phyloP scores from a whole-genome alignment of 2,113 vertebrate genomes.

The Gnathonemus echidnorhynchus region DNA sequence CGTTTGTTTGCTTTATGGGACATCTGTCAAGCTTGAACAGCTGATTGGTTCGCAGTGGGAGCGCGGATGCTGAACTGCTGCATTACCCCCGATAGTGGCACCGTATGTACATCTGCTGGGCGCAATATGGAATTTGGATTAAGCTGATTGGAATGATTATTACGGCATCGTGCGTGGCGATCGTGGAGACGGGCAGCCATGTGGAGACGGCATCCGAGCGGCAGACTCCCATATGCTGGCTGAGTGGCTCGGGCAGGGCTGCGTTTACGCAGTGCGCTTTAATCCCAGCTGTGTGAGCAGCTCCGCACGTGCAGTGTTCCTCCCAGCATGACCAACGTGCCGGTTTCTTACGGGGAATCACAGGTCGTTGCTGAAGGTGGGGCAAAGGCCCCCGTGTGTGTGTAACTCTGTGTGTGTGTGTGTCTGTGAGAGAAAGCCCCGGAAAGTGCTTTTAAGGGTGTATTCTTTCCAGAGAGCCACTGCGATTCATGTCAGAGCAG shows the following conservation, averaged over 20 bases:
- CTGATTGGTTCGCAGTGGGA: background rate
- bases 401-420: background rate
- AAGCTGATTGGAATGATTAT: constrained; percentile 8
- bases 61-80: background rate
- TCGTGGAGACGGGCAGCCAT: background rate
- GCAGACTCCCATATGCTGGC: background rate
- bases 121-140: background rate
- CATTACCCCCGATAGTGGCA: background rate
- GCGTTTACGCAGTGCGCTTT: background rate
- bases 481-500: background rate
- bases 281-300: background rate
- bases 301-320: background rate
- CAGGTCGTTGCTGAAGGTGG: background rate
- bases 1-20: background rate
- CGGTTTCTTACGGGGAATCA: background rate
- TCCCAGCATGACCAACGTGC: background rate
- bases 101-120: background rate
- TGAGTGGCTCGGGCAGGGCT: background rate
- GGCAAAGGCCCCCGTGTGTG: background rate
- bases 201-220: background rate
- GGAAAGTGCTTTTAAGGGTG: background rate
- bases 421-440: background rate
- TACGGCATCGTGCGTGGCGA: background rate
- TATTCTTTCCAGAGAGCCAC: background rate
- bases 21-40: background rate